These are phyloP conservation scores for Podabrus alpinus DNA, from an alignment of 2,888 invertebrate genomes.

Conservation along the genomic window DNA sequence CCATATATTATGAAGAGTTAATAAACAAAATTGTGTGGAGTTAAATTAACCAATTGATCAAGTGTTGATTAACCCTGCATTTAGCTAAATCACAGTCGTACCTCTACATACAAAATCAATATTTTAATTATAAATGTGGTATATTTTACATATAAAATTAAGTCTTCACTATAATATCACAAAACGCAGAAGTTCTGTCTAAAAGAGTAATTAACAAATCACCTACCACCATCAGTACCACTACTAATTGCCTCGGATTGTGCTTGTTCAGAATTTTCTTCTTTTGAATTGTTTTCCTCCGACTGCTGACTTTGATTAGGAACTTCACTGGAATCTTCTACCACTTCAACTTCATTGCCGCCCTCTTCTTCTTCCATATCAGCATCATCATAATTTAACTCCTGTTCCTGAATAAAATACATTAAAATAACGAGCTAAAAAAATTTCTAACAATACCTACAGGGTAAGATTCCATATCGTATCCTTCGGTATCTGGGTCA, in stretches of 20 bases:
- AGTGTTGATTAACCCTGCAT: too few species aligned
- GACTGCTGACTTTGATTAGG: constrained; percentile 62
- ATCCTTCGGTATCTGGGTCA: constrained; percentile 62
- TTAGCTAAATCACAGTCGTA: too few species aligned
- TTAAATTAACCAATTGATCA: too few species aligned
- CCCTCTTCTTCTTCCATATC: constrained; percentile 57
- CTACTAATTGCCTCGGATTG: constrained; percentile 75
- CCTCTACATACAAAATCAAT: too few species aligned
- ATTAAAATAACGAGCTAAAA: not conserved
- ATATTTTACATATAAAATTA: not conserved
- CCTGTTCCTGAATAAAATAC: constrained; percentile 53
- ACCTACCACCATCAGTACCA: constrained; percentile 64
- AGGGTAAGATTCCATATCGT: constrained; percentile 57
- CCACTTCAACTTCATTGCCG: constrained; percentile 61
- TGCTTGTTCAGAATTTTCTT: constrained; percentile 55
- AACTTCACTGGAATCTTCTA: constrained; percentile 68
- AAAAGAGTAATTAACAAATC: not conserved
- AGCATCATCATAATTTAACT: constrained; percentile 58
- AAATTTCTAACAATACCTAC: constrained; percentile 12
- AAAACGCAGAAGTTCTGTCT: not conserved
- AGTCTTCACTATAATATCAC: not conserved
- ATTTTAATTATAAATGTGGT: not conserved
- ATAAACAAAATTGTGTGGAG: too few species aligned
- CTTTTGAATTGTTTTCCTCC: constrained; percentile 42
- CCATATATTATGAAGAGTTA: too few species aligned